Evolutionary conservation across 64 coral and sea anemone genomes (phyloP).

Genomic region (Cladopsammia gracilis): DNA sequence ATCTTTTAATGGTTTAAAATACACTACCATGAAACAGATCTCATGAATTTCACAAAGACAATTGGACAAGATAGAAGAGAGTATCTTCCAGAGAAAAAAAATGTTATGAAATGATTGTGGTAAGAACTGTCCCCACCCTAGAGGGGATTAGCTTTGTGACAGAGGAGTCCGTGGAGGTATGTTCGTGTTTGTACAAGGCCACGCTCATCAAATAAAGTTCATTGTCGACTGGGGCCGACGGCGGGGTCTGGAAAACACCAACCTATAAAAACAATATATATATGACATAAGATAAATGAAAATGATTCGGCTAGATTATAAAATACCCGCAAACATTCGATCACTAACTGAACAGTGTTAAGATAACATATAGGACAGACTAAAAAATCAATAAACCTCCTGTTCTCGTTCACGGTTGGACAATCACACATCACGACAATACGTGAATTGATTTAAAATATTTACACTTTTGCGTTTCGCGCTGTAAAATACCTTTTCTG

Average conservation of each 20-base stretch:
- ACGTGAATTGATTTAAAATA: no score
- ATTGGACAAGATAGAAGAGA: neutral
- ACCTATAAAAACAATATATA: neutral
- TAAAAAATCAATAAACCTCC: no score
- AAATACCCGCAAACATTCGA: no score
- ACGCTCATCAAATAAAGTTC: slow-evolving; percentile 97
- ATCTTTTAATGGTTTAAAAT: slow-evolving; percentile 30
- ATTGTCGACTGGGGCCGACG: slow-evolving; percentile 81
- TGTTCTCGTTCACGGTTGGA: no score
- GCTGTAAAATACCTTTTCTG: slow-evolving; percentile 71
- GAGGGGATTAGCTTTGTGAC: slow-evolving; percentile 69
- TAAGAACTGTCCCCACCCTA: slow-evolving; percentile 69
- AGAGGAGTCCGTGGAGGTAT: slow-evolving; percentile 65
- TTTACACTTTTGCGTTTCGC: neutral
- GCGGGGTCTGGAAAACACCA: slow-evolving; percentile 64
- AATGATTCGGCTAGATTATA: no score
- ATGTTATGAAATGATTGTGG: slow-evolving; percentile 50
- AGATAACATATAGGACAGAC: no score
- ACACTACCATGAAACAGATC: neutral
- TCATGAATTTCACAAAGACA: neutral
- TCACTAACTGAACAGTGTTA: no score
- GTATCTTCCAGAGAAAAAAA: neutral
- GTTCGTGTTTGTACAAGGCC: slow-evolving; percentile 89
- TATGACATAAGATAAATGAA: neutral
- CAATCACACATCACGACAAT: no score